A percentile compares a stretch with the other conserved stretches of the same genome.
Evolutionary conservation across 37 sponge, comb jelly and placozoan genomes (phyloP).

Genomic region (Aplysina aerophoba): DNA sequence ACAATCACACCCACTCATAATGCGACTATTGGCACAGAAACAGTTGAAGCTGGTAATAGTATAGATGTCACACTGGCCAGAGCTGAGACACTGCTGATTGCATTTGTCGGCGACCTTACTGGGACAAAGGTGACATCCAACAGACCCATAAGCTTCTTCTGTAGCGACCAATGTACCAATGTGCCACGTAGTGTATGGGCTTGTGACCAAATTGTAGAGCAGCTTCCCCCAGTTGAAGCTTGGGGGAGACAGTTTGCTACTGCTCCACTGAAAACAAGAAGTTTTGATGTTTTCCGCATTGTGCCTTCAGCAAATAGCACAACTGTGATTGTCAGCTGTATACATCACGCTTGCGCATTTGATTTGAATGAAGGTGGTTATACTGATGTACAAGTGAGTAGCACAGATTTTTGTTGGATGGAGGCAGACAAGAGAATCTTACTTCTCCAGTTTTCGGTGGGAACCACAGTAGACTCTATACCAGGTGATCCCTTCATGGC

Average conservation of each 20-base stretch:
- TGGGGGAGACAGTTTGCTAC: conserved; percentile 56
- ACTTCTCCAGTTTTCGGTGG: conserved; percentile 47
- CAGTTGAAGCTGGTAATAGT: not conserved
- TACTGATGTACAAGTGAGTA: conserved; percentile 13
- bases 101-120: conserved; percentile 14
- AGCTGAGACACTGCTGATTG: not conserved
- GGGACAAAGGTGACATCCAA: conserved; percentile 42
- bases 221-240: conserved; percentile 52
- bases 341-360: not conserved
- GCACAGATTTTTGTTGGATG: conserved; percentile 34
- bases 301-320: no score
- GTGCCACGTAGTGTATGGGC: not conserved
- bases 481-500: conserved; percentile 67
- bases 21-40: no score
- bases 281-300: no score
- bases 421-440: conserved; percentile 40
- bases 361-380: conserved; percentile 6
- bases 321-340: no score
- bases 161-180: conserved; percentile 31
- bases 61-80: not conserved
- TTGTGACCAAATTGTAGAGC: conserved; percentile 63
- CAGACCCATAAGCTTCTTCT: conserved; percentile 45
- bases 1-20: no score
- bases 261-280: conserved; percentile 34
- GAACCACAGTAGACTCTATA: not conserved